A percentile compares a stretch with the other conserved stretches of the same genome.
phyloP scores from a whole-genome alignment of 2,888 invertebrate species.

The Caenorhabditis afra region DNA sequence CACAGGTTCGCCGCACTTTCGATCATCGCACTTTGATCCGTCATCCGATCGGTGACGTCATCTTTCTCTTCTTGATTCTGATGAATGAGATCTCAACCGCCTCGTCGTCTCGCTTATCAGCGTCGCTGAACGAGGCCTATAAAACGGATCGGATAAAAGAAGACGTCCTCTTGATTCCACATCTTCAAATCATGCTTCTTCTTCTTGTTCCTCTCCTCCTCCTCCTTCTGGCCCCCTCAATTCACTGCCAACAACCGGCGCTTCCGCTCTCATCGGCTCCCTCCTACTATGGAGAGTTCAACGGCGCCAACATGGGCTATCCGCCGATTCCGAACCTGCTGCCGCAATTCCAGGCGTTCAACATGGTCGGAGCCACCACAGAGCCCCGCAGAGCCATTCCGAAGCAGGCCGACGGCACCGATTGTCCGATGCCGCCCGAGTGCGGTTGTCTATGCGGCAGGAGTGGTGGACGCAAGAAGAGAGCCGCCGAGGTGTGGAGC shows the following conservation, averaged over 20 bases:
- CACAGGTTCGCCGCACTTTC: no score
- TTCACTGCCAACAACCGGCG: neutral
- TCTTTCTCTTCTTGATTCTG: no score
- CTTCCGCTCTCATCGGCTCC: constrained; percentile 27
- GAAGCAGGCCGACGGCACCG: constrained; percentile 50
- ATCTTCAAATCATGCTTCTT: constrained; percentile 1
- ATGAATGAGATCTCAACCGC: constrained; percentile 9
- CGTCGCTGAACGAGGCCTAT: constrained; percentile 34
- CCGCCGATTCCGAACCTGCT: constrained; percentile 38
- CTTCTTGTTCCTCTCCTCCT: constrained; percentile 7
- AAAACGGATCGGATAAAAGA: constrained; percentile 40
- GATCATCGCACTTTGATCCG: no score
- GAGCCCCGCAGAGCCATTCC: constrained; percentile 40
- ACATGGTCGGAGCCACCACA: constrained; percentile 33
- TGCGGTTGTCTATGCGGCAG: constrained; percentile 52
- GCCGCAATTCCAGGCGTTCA: constrained; percentile 39
- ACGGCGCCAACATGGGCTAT: constrained; percentile 33
- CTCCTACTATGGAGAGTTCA: constrained; percentile 40
- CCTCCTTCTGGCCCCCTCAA: neutral
- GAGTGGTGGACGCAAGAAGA: constrained; percentile 44
- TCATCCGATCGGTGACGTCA: no score
- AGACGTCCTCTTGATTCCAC: constrained; percentile 6
- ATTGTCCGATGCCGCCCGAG: constrained; percentile 51
- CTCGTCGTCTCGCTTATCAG: neutral
- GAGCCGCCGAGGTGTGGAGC: constrained; percentile 27